phyloP scores from a whole-genome alignment of 2,888 invertebrate genomes.

The Agrochola lota region DNA sequence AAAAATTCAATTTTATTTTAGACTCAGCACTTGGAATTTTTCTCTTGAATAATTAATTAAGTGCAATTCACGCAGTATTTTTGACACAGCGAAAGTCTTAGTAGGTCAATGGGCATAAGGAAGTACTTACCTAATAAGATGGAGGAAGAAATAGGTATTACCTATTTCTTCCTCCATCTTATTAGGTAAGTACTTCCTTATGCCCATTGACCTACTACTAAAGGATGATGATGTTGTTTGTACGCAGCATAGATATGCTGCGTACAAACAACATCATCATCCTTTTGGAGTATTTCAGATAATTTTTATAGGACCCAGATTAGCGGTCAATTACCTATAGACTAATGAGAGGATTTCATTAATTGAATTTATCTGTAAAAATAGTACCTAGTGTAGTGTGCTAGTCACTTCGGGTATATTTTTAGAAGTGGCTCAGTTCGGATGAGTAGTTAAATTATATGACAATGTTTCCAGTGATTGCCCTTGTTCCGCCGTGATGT shows the following conservation, averaged over 20 bases:
- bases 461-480: slow-evolving; percentile 49
- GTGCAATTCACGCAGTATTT: slow-evolving; percentile 21
- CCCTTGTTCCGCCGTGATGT: slow-evolving; percentile 59
- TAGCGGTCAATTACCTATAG: background rate
- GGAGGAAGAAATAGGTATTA: background rate
- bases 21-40: slow-evolving; percentile 12
- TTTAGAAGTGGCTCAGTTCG: slow-evolving; percentile 25
- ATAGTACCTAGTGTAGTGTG: too few species aligned
- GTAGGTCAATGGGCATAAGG: slow-evolving; percentile 5
- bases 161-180: too few species aligned
- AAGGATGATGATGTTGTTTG: too few species aligned
- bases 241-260: too few species aligned
- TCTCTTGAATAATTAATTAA: slow-evolving; percentile 4
- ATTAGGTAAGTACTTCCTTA: too few species aligned
- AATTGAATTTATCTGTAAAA: background rate
- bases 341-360: background rate
- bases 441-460: slow-evolving; percentile 53
- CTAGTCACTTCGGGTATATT: background rate
- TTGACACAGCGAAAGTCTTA: slow-evolving; percentile 25
- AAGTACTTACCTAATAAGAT: background rate
- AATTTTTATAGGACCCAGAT: background rate
- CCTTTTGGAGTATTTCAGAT: background rate
- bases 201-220: too few species aligned
- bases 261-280: background rate
- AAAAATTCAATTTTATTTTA: slow-evolving; percentile 17